Conservation (phyloP, 1,140 invertebrate species). For the Lerema accius region DNA sequence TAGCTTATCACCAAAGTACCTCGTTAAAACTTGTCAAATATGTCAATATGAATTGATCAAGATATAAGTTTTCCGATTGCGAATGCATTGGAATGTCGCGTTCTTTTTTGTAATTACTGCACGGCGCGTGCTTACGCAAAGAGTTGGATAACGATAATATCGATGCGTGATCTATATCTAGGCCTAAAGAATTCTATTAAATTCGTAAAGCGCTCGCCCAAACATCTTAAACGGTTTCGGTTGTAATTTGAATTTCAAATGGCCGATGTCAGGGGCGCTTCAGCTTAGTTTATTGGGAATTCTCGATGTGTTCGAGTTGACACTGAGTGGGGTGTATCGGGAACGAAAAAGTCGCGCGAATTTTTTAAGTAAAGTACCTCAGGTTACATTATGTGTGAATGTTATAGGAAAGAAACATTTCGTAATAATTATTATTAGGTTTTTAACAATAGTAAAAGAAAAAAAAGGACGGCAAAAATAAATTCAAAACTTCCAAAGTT, state of each 20-base stretch:
- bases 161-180: slow-evolving; percentile 1
- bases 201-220: slow-evolving; percentile 43
- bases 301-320: slow-evolving; percentile 32
- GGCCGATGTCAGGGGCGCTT: slow-evolving; percentile 45
- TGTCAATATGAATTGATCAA: slow-evolving; percentile 15
- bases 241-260: slow-evolving; percentile 56
- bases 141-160: slow-evolving; percentile 7
- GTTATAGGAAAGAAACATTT: no score
- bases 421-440: no score
- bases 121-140: slow-evolving; percentile 17
- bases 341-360: background rate
- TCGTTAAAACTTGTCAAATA: slow-evolving; percentile 20
- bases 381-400: no score
- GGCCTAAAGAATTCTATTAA: slow-evolving; percentile 20
- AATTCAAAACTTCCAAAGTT: no score
- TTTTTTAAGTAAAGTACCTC: no score
- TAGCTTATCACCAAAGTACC: slow-evolving; percentile 10
- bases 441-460: no score
- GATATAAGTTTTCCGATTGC: slow-evolving; percentile 13
- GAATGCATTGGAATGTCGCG: slow-evolving; percentile 22
- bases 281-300: slow-evolving; percentile 41
- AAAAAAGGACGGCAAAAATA: no score
- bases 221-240: slow-evolving; percentile 47
- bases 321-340: slow-evolving; percentile 8
- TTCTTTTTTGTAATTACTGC: slow-evolving; percentile 4